These are phyloP conservation scores for Lanius collurio DNA, from an alignment of 2,113 vertebrate species.

Conservation along the genomic window DNA sequence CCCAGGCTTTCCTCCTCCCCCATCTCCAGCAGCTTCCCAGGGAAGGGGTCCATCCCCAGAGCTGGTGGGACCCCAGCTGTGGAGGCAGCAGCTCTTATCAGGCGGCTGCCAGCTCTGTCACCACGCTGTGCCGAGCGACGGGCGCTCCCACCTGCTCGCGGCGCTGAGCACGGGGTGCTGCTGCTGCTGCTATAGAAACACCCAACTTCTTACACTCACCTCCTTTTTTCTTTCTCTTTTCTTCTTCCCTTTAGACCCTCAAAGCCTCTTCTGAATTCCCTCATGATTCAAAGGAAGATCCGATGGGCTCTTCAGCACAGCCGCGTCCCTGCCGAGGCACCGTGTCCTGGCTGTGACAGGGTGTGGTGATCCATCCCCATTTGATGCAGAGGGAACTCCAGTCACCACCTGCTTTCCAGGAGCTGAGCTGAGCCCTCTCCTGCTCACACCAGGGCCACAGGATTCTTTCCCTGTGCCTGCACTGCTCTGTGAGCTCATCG, in stretches of 20 bases:
- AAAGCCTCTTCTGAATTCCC: background rate
- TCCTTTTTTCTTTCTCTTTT: constrained; percentile 1
- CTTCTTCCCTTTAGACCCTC: background rate
- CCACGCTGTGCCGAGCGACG: constrained; percentile 33
- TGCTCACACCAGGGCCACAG: background rate
- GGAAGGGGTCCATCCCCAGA: background rate
- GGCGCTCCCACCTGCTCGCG: constrained; percentile 18
- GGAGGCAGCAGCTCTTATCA: constrained; percentile 11
- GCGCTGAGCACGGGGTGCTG: background rate
- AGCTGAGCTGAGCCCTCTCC: background rate
- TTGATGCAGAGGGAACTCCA: fast-evolving
- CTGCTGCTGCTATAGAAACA: constrained; percentile 63
- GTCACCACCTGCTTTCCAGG: background rate
- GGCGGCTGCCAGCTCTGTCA: constrained; percentile 33
- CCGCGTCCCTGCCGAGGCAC: background rate
- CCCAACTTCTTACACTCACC: constrained; percentile 8
- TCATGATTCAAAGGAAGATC: background rate
- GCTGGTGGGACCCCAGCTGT: background rate
- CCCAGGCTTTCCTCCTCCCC: background rate
- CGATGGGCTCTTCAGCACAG: fast-evolving
- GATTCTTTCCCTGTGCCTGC: background rate
- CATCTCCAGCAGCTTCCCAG: background rate
- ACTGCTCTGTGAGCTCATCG: background rate
- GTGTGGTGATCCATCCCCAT: background rate
- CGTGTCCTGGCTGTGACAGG: background rate